Evolutionary conservation across 2,797 vertebrate species (phyloP).

Genomic region (Megaceryle alcyon): DNA sequence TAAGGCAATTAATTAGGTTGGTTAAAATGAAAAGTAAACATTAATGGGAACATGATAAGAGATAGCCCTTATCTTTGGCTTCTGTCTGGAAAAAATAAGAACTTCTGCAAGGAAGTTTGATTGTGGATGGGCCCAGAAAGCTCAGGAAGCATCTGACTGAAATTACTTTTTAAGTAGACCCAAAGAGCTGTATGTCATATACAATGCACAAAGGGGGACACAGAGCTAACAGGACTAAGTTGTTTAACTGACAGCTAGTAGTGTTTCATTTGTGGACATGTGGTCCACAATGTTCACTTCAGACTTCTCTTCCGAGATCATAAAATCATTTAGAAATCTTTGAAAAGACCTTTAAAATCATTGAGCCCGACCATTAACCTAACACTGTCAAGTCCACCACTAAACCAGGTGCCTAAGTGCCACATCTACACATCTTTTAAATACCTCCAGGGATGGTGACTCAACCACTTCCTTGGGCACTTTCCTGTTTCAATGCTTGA

Average conservation of each 20-base stretch:
- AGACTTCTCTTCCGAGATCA: not conserved
- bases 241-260: not conserved
- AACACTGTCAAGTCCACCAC: not conserved
- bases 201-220: not conserved
- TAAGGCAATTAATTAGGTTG: not conserved
- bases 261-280: not conserved
- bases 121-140: not conserved
- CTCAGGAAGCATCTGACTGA: not conserved
- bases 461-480: not conserved
- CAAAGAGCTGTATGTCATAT: not conserved
- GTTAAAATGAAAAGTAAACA: not conserved
- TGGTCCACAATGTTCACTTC: not conserved
- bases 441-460: not conserved
- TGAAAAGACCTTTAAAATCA: not conserved
- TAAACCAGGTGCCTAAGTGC: not conserved
- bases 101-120: not conserved
- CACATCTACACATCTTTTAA: not conserved
- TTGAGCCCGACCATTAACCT: not conserved
- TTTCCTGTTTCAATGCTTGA: not conserved
- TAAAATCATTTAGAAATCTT: not conserved
- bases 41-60: not conserved
- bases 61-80: not conserved
- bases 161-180: not conserved
- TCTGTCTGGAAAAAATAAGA: not conserved
- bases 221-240: not conserved